These are phyloP conservation scores for Lepus timidus DNA, from an alignment of 2,113 vertebrate species.

Conservation along the genomic window DNA sequence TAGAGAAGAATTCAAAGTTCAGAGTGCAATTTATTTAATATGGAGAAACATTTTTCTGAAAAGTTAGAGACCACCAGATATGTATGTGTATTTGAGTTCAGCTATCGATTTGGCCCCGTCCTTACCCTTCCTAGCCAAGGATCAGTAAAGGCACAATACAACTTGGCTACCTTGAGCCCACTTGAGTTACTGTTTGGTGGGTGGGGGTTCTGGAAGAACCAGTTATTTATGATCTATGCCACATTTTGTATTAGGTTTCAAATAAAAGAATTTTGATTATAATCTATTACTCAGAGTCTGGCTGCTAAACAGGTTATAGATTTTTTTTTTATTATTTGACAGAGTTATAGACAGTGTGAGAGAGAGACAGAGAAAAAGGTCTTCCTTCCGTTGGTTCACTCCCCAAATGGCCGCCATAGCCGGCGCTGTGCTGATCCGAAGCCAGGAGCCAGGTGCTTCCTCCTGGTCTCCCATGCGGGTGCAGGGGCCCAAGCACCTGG, in stretches of 20 bases:
- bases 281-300: neutral
- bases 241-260: neutral
- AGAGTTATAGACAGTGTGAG: too few relatives aligned
- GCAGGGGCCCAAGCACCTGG: too few relatives aligned
- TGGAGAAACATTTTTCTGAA: slow-evolving; percentile 22
- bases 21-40: neutral
- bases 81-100: neutral
- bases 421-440: too few relatives aligned
- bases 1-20: slow-evolving; percentile 31
- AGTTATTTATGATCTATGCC: neutral
- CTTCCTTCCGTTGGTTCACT: too few relatives aligned
- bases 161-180: neutral
- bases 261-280: neutral
- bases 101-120: neutral
- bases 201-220: neutral
- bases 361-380: too few relatives aligned
- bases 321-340: neutral
- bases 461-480: too few relatives aligned
- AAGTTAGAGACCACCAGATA: neutral
- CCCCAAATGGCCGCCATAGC: too few relatives aligned
- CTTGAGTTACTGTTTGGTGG: neutral
- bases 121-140: neutral
- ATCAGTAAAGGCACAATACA: too few relatives aligned
- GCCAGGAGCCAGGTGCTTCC: too few relatives aligned
- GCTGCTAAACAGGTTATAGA: neutral